phyloP scores from a whole-genome alignment of 2,113 vertebrate genomes.

The Rhynchomys soricoides region DNA sequence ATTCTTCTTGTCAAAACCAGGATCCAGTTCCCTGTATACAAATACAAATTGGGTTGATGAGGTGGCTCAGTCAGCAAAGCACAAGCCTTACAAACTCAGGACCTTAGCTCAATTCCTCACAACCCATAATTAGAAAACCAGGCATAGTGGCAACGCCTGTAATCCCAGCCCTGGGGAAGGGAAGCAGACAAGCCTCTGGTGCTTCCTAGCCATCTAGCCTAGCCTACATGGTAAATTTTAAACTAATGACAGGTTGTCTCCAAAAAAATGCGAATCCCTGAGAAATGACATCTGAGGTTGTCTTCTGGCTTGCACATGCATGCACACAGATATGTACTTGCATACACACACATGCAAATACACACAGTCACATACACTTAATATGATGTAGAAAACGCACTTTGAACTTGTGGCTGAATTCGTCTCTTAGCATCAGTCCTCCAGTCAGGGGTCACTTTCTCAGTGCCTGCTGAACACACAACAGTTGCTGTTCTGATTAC shows the following conservation, averaged over 20 bases:
- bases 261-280: neutral
- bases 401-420: neutral
- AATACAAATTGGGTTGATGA: neutral
- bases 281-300: neutral
- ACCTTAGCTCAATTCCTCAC: neutral
- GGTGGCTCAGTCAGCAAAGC: neutral
- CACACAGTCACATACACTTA: neutral
- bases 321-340: neutral
- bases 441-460: neutral
- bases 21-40: neutral
- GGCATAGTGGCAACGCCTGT: neutral
- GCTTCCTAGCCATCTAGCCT: neutral
- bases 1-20: neutral
- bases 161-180: neutral
- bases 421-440: neutral
- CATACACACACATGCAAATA: neutral
- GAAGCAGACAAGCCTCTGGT: neutral
- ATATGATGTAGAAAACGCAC: neutral
- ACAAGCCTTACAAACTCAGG: neutral
- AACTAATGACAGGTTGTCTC: neutral
- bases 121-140: neutral
- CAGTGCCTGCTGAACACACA: neutral
- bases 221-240: neutral
- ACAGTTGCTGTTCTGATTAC: constrained; percentile 17
- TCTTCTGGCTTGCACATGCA: neutral